Conservation (phyloP, 2,113 vertebrate genomes). For the Phalacrocorax aristotelis region DNA sequence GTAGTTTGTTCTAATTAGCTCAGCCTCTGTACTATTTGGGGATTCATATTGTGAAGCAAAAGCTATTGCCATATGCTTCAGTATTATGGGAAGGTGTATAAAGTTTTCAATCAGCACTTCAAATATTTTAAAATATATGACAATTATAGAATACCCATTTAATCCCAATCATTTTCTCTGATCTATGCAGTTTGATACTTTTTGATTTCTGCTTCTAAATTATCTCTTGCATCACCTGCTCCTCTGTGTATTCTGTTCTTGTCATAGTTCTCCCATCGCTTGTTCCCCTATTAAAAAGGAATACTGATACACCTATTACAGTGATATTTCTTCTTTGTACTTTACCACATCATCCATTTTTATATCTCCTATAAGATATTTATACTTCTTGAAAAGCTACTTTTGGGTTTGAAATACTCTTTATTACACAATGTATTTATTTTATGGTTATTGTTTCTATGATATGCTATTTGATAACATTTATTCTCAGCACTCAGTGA, state of each 20-base stretch:
- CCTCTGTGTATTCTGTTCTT: background rate
- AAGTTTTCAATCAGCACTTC: slow-evolving; percentile 5
- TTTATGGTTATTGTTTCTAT: background rate
- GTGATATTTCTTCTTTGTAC: background rate
- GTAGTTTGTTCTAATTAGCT: background rate
- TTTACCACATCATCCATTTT: background rate
- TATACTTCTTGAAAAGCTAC: background rate
- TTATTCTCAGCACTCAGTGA: background rate
- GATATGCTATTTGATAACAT: background rate
- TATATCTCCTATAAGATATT: background rate
- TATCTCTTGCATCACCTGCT: background rate
- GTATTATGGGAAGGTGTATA: background rate
- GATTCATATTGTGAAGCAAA: background rate
- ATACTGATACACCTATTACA: background rate
- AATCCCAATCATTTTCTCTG: background rate
- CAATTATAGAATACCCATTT: background rate
- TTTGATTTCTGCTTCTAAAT: background rate
- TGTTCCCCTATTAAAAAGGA: background rate
- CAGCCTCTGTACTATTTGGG: background rate
- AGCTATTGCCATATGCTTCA: background rate
- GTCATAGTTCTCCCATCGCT: background rate
- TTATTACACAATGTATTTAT: background rate
- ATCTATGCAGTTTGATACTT: background rate
- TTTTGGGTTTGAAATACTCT: background rate
- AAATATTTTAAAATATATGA: slow-evolving; percentile 26